phyloP scores from a whole-genome alignment of 2,888 invertebrate species.

The Standfussiana lucernea region DNA sequence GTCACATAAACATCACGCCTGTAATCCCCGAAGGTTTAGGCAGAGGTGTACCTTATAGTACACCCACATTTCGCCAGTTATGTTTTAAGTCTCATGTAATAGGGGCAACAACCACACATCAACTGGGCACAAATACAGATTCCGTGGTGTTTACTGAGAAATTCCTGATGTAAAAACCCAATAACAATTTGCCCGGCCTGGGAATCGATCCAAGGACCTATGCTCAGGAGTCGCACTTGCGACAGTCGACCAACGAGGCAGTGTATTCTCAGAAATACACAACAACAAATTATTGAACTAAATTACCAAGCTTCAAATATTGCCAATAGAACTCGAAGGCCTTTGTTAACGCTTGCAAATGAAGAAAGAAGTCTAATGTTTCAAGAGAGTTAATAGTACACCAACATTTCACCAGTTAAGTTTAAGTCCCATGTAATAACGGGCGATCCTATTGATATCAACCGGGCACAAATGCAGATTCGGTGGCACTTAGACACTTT shows the following conservation, averaged over 20 bases:
- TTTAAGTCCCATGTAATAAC: neutral
- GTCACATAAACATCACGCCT: neutral
- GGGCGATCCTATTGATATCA: neutral
- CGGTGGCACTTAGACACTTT: neutral
- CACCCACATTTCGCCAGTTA: neutral
- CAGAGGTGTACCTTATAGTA: neutral
- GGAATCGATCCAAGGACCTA: too few relatives aligned
- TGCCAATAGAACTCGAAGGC: slow-evolving; percentile 40
- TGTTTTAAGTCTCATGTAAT: too few relatives aligned
- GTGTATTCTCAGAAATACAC: slow-evolving; percentile 11
- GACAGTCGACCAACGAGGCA: too few relatives aligned
- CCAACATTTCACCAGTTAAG: too few relatives aligned
- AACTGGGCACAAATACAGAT: too few relatives aligned
- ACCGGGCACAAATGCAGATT: neutral
- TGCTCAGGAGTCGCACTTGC: too few relatives aligned
- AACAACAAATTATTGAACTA: slow-evolving; percentile 37
- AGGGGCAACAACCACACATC: too few relatives aligned
- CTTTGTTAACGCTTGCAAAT: slow-evolving; percentile 57
- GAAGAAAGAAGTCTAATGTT: slow-evolving; percentile 67
- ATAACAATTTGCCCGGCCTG: too few relatives aligned
- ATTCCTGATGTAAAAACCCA: too few relatives aligned
- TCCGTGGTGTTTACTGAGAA: too few relatives aligned
- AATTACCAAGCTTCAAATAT: slow-evolving; percentile 49
- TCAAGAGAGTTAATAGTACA: too few relatives aligned
- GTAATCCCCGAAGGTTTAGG: neutral